Evolutionary conservation across 1,140 invertebrate species (phyloP).

Genomic region (Drosophila orosa): DNA sequence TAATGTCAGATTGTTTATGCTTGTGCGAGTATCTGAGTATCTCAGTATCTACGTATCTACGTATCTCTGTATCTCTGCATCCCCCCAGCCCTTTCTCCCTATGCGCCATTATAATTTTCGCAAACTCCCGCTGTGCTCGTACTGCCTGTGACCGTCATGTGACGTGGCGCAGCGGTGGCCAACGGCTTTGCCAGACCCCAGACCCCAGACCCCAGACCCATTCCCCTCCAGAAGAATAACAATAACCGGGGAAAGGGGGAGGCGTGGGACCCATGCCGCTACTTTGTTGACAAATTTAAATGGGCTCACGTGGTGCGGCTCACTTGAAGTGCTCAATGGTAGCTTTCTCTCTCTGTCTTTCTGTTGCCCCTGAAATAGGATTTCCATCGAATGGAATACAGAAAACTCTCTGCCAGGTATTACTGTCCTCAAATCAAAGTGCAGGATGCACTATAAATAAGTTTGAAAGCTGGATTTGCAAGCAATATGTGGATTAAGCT

Average conservation of each 20-base stretch:
- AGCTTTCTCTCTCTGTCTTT: neutral
- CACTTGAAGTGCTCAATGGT: constrained; percentile 40
- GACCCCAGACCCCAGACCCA: neutral
- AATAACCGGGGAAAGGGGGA: constrained; percentile 15
- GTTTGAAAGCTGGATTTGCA: neutral
- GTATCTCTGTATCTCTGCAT: neutral
- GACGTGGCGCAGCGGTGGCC: constrained; percentile 43
- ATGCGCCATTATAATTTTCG: constrained; percentile 63
- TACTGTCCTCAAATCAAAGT: neutral
- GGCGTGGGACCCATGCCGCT: constrained; percentile 12
- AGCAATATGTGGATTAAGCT: neutral
- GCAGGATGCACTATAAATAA: neutral
- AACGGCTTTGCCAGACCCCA: constrained; percentile 28
- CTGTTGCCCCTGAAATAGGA: constrained; percentile 19
- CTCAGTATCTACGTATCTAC: neutral
- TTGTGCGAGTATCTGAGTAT: constrained; percentile 9
- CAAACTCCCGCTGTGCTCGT: constrained; percentile 58
- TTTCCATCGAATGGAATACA: neutral
- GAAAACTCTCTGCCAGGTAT: neutral
- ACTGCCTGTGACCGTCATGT: constrained; percentile 35
- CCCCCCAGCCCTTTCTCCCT: neutral
- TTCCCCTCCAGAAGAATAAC: constrained; percentile 24
- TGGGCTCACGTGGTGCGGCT: constrained; percentile 48
- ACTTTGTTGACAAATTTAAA: constrained; percentile 67
- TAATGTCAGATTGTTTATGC: constrained; percentile 36